Percentiles rank a stretch among this genome's conserved stretches.
Evolutionary conservation across 2,113 vertebrate genomes (phyloP).

Genomic region (Xyliphius kryptos): DNA sequence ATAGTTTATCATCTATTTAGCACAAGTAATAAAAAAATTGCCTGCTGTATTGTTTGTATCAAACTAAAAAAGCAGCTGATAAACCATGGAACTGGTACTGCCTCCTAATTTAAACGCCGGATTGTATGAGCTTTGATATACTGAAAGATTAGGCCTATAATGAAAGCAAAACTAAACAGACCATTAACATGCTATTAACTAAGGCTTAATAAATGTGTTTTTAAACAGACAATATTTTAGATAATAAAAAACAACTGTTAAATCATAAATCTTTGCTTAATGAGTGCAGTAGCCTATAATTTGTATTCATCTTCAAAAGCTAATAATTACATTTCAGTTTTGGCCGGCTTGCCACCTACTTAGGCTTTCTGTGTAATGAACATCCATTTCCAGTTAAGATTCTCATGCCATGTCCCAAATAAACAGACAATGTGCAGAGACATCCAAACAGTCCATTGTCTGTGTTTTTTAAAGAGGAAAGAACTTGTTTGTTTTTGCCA

Average conservation of each 20-base stretch:
- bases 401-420: slow-evolving; percentile 48
- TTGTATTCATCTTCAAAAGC: slow-evolving; percentile 47
- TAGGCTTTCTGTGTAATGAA: slow-evolving; percentile 38
- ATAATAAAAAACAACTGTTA: slow-evolving; percentile 21
- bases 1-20: slow-evolving; percentile 19
- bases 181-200: slow-evolving; percentile 3
- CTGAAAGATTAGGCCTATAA: slow-evolving; percentile 7
- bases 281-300: slow-evolving; percentile 26
- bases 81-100: slow-evolving; percentile 52
- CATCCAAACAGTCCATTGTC: slow-evolving; percentile 46
- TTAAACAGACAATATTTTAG: slow-evolving; percentile 1
- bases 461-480: slow-evolving; percentile 44
- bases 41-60: slow-evolving; percentile 61
- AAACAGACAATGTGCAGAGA: slow-evolving; percentile 39
- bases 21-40: slow-evolving; percentile 50
- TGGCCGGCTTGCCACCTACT: slow-evolving; percentile 38
- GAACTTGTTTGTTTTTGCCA: slow-evolving; percentile 61
- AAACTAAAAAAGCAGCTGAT: slow-evolving; percentile 63
- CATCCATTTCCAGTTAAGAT: slow-evolving; percentile 26
- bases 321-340: slow-evolving; percentile 33
- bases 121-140: not conserved
- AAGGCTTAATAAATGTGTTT: slow-evolving; percentile 8
- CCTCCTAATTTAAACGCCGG: slow-evolving; percentile 7
- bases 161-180: slow-evolving; percentile 3
- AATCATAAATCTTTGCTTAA: slow-evolving; percentile 15